Evolutionary conservation across 2,113 vertebrate species (phyloP).

Genomic region (Heterotilapia buettikoferi): DNA sequence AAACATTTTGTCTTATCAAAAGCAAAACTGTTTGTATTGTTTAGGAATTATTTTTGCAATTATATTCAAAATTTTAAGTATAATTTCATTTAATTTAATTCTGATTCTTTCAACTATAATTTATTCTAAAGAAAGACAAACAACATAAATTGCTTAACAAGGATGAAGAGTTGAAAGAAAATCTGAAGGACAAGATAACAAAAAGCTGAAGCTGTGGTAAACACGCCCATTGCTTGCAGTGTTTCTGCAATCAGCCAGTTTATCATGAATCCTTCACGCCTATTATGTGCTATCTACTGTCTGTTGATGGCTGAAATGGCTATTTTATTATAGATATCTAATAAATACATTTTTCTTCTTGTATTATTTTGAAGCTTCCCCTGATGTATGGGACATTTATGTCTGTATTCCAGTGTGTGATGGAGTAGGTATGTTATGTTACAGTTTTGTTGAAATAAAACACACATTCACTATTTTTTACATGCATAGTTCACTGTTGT

Average conservation of each 20-base stretch:
- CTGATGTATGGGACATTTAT: fast-evolving
- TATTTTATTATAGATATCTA: not conserved
- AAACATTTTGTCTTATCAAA: not conserved
- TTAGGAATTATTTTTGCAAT: fast-evolving
- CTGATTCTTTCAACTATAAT: not conserved
- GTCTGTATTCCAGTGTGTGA: fast-evolving
- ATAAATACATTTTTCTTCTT: not conserved
- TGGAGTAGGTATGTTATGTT: not conserved
- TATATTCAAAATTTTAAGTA: not conserved
- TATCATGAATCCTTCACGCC: not conserved
- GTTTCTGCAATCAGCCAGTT: fast-evolving
- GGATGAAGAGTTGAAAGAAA: not conserved
- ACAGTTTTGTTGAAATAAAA: not conserved
- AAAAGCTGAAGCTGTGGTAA: not conserved
- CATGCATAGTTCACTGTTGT: not conserved
- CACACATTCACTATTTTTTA: not conserved
- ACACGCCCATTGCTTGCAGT: not conserved
- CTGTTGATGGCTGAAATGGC: not conserved
- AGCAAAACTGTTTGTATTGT: not conserved
- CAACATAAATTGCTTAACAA: not conserved
- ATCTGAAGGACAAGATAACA: not conserved
- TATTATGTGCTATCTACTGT: not conserved
- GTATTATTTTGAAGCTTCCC: not conserved
- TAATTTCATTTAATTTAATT: not conserved
- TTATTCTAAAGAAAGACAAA: not conserved